These are phyloP conservation scores for Tenualosa ilisha DNA, from an alignment of 2,797 vertebrate species.

Conservation along the genomic window DNA sequence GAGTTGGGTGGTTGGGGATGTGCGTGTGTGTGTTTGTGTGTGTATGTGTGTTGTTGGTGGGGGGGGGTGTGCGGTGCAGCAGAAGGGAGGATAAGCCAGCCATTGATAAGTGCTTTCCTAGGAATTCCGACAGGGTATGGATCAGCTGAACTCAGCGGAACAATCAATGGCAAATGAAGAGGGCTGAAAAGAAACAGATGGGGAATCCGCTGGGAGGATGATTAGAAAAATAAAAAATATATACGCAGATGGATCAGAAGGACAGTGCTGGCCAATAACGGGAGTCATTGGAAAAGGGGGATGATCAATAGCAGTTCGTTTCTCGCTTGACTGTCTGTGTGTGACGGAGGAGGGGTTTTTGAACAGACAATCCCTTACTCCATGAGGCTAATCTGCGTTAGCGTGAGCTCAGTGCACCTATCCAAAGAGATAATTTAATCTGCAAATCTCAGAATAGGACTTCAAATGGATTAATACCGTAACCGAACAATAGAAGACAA, in stretches of 20 bases:
- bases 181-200: conserved; percentile 49
- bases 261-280: conserved; percentile 42
- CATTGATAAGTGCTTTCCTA: conserved; percentile 50
- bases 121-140: conserved; percentile 50
- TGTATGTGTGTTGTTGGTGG: background rate
- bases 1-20: background rate
- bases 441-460: conserved; percentile 2
- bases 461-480: background rate
- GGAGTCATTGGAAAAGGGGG: conserved; percentile 47
- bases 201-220: conserved; percentile 45
- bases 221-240: conserved; percentile 51
- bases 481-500: background rate
- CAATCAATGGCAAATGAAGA: conserved; percentile 49
- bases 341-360: conserved; percentile 31
- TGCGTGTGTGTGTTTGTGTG: background rate
- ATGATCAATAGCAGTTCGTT: conserved; percentile 55
- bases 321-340: conserved; percentile 48
- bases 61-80: background rate
- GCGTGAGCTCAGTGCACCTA: conserved; percentile 25
- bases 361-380: conserved; percentile 37
- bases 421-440: conserved; percentile 11
- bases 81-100: conserved; percentile 29
- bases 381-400: conserved; percentile 30
- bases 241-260: conserved; percentile 48
- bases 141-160: conserved; percentile 46